phyloP scores from a whole-genome alignment of 2,888 invertebrate genomes.

The Clepsis dumicolana region DNA sequence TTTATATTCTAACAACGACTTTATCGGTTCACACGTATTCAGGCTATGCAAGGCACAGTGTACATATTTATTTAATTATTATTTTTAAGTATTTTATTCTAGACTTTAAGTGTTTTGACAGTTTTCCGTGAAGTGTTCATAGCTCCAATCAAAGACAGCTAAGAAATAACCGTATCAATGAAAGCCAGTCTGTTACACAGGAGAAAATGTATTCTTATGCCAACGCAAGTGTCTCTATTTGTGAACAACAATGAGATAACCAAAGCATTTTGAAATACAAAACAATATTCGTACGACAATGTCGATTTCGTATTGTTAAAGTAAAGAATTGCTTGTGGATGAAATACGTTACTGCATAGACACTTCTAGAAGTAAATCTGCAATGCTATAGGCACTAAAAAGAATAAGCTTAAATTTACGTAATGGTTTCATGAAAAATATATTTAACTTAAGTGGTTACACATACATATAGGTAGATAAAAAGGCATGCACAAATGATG shows the following conservation, averaged over 20 bases:
- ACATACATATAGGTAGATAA: too few relatives aligned
- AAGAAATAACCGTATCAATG: neutral
- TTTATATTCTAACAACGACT: neutral
- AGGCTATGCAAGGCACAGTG: conserved; percentile 13
- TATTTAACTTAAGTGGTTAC: too few relatives aligned
- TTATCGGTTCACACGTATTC: conserved; percentile 28
- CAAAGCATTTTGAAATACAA: too few relatives aligned
- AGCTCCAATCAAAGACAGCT: conserved; percentile 13
- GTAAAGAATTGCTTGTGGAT: too few relatives aligned
- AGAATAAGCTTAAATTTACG: too few relatives aligned
- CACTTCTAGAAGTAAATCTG: neutral
- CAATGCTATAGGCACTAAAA: neutral
- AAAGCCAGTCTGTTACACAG: conserved; percentile 1
- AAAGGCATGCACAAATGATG: too few relatives aligned
- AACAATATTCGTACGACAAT: too few relatives aligned
- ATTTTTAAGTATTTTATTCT: conserved; percentile 18
- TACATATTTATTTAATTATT: conserved; percentile 24
- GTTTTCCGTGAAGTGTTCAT: conserved; percentile 1
- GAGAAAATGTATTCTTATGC: neutral
- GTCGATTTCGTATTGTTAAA: neutral
- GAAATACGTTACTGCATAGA: neutral
- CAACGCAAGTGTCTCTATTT: neutral
- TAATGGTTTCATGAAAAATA: too few relatives aligned
- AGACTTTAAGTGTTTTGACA: neutral
- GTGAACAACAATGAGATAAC: neutral